Evolutionary conservation across 2,797 vertebrate genomes (phyloP).

Genomic region (Prionace glauca): DNA sequence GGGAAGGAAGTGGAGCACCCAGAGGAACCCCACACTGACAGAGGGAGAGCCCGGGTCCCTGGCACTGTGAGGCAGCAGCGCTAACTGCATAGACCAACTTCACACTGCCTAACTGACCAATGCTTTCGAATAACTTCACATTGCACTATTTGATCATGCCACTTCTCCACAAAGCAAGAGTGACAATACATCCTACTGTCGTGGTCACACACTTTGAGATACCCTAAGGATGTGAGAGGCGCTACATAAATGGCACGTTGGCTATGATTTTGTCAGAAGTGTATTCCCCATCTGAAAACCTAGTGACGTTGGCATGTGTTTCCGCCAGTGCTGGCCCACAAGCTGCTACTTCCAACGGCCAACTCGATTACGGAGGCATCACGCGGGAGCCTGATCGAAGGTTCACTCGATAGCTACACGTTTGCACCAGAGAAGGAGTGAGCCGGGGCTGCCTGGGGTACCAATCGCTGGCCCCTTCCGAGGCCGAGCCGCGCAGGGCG

Average conservation of each 20-base stretch:
- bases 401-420: neutral
- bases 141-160: neutral
- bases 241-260: neutral
- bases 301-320: too few relatives aligned
- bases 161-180: neutral
- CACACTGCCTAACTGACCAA: neutral
- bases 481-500: neutral
- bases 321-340: too few relatives aligned
- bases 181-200: neutral
- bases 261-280: neutral
- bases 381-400: neutral
- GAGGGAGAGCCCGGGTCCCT: too few relatives aligned
- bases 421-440: neutral
- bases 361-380: neutral
- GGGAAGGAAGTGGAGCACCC: too few relatives aligned
- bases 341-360: neutral
- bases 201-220: neutral
- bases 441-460: too few relatives aligned
- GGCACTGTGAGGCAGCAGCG: too few relatives aligned
- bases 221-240: neutral
- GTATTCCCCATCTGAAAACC: neutral
- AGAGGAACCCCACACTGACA: too few relatives aligned
- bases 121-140: neutral
- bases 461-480: too few relatives aligned
- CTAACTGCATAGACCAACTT: neutral